Evolutionary conservation across 64 coral and sea anemone species (phyloP).

Genomic region (Catalaphyllia jardinei): DNA sequence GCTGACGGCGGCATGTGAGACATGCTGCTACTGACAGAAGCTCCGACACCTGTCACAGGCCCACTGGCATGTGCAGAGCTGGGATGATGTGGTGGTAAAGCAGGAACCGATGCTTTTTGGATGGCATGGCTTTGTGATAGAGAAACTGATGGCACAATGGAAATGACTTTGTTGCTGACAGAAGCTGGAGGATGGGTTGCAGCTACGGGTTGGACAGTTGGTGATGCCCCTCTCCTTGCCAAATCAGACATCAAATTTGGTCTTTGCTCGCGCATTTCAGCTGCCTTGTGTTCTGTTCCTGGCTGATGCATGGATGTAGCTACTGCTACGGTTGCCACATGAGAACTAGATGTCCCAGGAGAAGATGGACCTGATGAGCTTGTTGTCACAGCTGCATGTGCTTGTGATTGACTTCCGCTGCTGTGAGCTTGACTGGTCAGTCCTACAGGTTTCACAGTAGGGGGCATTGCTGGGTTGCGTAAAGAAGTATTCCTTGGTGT

Average conservation of each 20-base stretch:
- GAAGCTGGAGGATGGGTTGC: conserved; percentile 14
- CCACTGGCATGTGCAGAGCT: neutral
- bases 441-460: conserved; percentile 40
- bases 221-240: conserved; percentile 34
- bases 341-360: conserved; percentile 7
- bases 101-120: conserved; percentile 11
- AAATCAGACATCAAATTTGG: conserved; percentile 44
- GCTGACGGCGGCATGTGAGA: conserved; percentile 20
- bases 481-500: conserved; percentile 35
- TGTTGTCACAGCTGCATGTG: conserved; percentile 41
- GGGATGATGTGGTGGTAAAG: conserved; percentile 35
- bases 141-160: conserved; percentile 26
- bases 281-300: conserved; percentile 41
- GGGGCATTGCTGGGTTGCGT: conserved; percentile 30
- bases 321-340: conserved; percentile 27
- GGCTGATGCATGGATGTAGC: conserved; percentile 49
- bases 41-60: neutral
- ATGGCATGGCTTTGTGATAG: conserved; percentile 14
- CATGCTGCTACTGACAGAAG: conserved; percentile 18
- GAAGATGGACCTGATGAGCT: conserved; percentile 50
- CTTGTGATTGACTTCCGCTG: conserved; percentile 15
- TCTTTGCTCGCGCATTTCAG: conserved; percentile 35
- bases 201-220: conserved; percentile 25
- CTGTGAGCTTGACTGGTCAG: conserved; percentile 25
- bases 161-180: conserved; percentile 3